Base-by-base conservation (phyloP, 2,888 invertebrate species). In the Galerucella nymphaeae region DNA sequence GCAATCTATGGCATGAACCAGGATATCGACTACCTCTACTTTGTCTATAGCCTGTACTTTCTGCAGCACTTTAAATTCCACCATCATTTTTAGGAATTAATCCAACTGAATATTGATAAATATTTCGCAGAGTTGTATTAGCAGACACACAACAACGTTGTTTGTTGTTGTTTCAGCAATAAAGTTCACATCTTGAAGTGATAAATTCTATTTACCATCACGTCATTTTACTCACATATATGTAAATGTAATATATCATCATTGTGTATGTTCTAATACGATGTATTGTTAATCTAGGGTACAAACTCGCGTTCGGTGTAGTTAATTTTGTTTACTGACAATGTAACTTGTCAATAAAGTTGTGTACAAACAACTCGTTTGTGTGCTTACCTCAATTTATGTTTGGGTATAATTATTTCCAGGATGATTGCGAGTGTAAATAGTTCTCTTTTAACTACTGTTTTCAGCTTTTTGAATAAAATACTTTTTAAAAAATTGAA, bases 221-320 rank as follows among this genome's bases (percentile, higher is more conserved):
- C 80, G 82, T 81, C 82, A 81, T 81, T 81, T 80, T 79, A 78
- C 76, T 18, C 53, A 18, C 80, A 77, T 80, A 81, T 78, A 81
- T 81, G 80, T 78, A 78, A 80, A 78, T 75, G 78, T 79, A 80
- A 82, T 83, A 83, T 81, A 83, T 83, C 83, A 83, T 83, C 81
- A 79, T 81, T 81, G 78, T 76, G 78, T 76, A 77, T 77, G 77
- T 76, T 75, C 75, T 79, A 78, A 79, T 80, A 79, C 76, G 77
- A 77, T 77, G 76, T 77, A 77, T 78, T 72, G 74, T 74, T 72
- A 67, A 71, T 66, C 50, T 53, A 42, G 63, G 65, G 64, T 67
- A 67, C 72, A 71, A 70, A 65, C 70, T 73, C 66, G 71, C 76
- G 73, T 73, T 75, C n/a, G n/a, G 79, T 75, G 79, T 77, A 74